phyloP scores from a whole-genome alignment of 2,888 invertebrate genomes.

The Smittia sp. region DNA sequence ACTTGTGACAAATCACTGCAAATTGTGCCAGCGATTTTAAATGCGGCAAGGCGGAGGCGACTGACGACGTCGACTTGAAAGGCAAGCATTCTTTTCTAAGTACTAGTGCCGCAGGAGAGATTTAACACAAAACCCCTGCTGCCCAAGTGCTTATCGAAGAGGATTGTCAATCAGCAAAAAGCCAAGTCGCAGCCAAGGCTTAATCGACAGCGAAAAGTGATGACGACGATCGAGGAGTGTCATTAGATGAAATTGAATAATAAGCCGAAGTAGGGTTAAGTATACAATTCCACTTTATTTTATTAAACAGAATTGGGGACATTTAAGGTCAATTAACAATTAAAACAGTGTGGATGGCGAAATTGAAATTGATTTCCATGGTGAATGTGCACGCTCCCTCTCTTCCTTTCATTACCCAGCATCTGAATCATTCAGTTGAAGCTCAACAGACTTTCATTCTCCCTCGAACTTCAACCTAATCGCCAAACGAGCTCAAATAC shows the following conservation, averaged over 20 bases:
- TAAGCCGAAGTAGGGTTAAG: constrained; percentile 32
- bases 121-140: constrained; percentile 51
- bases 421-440: background rate
- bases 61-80: background rate
- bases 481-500: background rate
- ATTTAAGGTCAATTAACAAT: constrained; percentile 40
- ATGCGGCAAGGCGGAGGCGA: background rate
- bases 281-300: constrained; percentile 31
- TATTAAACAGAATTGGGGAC: constrained; percentile 37
- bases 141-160: constrained; percentile 53
- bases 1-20: background rate
- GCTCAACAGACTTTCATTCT: no score
- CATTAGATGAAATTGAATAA: constrained; percentile 32
- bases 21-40: background rate
- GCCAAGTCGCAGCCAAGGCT: background rate
- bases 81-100: constrained; percentile 52
- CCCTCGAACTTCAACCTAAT: no score
- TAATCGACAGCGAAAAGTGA: background rate
- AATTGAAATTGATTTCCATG: constrained; percentile 4
- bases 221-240: background rate
- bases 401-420: background rate
- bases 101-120: constrained; percentile 57
- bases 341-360: constrained; percentile 19
- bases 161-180: constrained; percentile 19
- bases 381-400: background rate